Percentiles rank a stretch among this genome's conserved stretches.
These are phyloP conservation scores for Callopanchax toddi DNA, from an alignment of 2,113 vertebrate genomes.

Conservation along the genomic window DNA sequence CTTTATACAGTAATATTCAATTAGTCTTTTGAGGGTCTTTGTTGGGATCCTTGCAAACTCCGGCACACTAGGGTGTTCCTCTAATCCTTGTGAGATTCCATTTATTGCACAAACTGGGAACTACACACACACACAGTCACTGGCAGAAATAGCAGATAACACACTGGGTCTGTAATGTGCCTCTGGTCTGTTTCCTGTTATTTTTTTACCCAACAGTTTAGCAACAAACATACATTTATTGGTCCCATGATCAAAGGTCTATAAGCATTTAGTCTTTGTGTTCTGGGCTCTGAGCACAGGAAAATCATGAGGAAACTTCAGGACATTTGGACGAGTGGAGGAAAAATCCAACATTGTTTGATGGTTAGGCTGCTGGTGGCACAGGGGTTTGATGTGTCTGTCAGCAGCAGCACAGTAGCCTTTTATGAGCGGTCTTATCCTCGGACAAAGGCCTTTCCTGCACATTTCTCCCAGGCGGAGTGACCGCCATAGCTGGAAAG, in stretches of 20 bases:
- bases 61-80: too few relatives aligned
- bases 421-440: constrained; percentile 60
- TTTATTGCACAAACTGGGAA: constrained; percentile 24
- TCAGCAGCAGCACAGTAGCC: constrained; percentile 51
- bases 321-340: constrained; percentile 26
- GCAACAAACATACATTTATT: constrained; percentile 57
- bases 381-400: constrained; percentile 54
- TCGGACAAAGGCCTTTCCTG: constrained; percentile 63
- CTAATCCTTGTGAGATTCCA: constrained; percentile 7
- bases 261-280: constrained; percentile 32
- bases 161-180: constrained; percentile 19
- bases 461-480: constrained; percentile 31
- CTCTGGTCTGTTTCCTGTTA: constrained; percentile 53
- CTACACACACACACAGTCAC: constrained; percentile 19
- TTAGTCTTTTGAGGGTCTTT: too few relatives aligned
- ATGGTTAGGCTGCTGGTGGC: constrained; percentile 47
- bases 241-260: constrained; percentile 62
- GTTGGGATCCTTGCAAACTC: background rate
- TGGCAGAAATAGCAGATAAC: constrained; percentile 18
- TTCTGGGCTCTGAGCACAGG: constrained; percentile 45
- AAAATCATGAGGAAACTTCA: constrained; percentile 57
- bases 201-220: constrained; percentile 37
- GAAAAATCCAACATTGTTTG: constrained; percentile 46
- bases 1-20: too few relatives aligned
- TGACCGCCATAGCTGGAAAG: constrained; percentile 32